Evolutionary conservation across 2,797 vertebrate species (phyloP).

Genomic region (Pteropus rufus): DNA sequence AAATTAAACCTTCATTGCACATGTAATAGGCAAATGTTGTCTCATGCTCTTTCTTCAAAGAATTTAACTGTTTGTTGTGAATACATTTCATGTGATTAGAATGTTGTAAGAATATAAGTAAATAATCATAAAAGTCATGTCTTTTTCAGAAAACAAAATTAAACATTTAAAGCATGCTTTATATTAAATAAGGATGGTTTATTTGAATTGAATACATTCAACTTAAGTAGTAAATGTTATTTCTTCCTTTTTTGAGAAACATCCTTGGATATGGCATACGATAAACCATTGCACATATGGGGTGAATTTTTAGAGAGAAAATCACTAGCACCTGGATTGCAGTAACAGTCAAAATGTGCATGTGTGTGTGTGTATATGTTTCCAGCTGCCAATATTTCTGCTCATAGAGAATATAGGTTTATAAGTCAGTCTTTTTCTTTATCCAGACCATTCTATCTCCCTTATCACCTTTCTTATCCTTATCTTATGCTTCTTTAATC

Average conservation of each 20-base stretch:
- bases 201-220: background rate
- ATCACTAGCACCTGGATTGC: constrained; percentile 63
- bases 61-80: background rate
- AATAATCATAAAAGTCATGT: background rate
- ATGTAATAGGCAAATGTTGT: background rate
- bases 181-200: background rate
- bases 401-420: background rate
- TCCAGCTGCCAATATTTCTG: constrained; percentile 45
- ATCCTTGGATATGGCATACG: constrained; percentile 38
- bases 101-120: background rate
- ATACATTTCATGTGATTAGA: background rate
- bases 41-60: background rate
- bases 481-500: constrained; percentile 13
- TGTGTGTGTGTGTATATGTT: background rate
- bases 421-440: background rate
- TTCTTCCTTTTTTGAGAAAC: constrained; percentile 22
- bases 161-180: background rate
- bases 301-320: constrained; percentile 61
- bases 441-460: background rate
- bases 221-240: background rate
- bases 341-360: constrained; percentile 35
- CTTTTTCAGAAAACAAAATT: background rate
- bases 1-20: background rate
- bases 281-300: constrained; percentile 51
- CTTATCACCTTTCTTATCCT: background rate